Percentiles rank a stretch among this genome's conserved stretches.
These are phyloP conservation scores for Smittia sp. DNA, from an alignment of 2,888 invertebrate species.

Conservation along the genomic window DNA sequence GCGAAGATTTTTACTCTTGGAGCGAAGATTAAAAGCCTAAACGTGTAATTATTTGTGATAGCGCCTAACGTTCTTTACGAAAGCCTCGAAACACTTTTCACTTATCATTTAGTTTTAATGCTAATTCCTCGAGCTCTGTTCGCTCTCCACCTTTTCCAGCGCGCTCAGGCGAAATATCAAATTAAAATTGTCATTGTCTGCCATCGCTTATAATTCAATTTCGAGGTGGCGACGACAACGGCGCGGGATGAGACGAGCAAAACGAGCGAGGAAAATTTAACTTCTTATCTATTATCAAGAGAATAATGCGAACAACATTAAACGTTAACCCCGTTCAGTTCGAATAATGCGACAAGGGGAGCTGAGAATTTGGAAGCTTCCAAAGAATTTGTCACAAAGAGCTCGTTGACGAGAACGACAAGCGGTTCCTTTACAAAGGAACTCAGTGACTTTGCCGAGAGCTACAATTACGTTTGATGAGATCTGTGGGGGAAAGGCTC, in stretches of 20 bases:
- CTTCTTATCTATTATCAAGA: slow-evolving; percentile 7
- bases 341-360: neutral
- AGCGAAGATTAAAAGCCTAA: slow-evolving; percentile 12
- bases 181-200: neutral
- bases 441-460: no score
- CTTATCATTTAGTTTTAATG: slow-evolving; percentile 15
- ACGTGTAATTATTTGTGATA: slow-evolving; percentile 33
- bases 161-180: neutral
- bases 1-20: neutral
- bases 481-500: no score
- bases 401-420: neutral
- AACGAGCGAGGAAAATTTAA: neutral
- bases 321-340: slow-evolving; percentile 13
- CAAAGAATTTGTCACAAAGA: neutral
- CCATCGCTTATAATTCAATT: slow-evolving; percentile 17
- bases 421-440: no score
- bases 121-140: slow-evolving; percentile 2
- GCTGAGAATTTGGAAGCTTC: neutral
- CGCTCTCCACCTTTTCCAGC: neutral
- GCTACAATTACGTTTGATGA: no score
- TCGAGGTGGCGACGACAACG: neutral
- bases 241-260: neutral
- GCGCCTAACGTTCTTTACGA: neutral
- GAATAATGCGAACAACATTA: neutral
- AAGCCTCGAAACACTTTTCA: slow-evolving; percentile 10